Evolutionary conservation across 2,113 vertebrate genomes (phyloP).

Genomic region (Perccottus glenii): DNA sequence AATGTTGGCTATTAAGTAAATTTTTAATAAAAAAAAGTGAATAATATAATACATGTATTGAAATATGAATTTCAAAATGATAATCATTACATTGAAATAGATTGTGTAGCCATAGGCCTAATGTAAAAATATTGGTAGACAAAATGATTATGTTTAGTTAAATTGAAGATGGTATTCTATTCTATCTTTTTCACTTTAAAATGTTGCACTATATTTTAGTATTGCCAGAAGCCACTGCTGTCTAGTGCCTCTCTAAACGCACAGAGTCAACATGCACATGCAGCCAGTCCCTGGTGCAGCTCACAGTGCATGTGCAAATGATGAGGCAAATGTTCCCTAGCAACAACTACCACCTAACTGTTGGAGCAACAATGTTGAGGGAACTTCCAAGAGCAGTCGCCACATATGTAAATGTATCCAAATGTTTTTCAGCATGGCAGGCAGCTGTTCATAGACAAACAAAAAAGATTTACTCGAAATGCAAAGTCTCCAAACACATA

Average conservation of each 20-base stretch:
- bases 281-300: background rate
- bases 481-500: too few relatives aligned
- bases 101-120: too few relatives aligned
- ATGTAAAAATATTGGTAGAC: too few relatives aligned
- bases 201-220: background rate
- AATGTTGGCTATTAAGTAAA: background rate
- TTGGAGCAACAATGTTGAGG: constrained; percentile 26
- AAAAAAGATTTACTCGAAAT: too few relatives aligned
- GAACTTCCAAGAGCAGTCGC: constrained; percentile 22
- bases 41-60: too few relatives aligned
- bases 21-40: too few relatives aligned
- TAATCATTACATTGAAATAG: too few relatives aligned
- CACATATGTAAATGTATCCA: constrained; percentile 4
- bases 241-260: constrained; percentile 3
- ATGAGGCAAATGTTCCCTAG: constrained; percentile 64
- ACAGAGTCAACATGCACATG: constrained; percentile 9
- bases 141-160: too few relatives aligned
- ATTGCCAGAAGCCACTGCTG: constrained; percentile 17
- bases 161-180: background rate
- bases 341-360: constrained; percentile 42
- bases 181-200: background rate
- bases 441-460: too few relatives aligned
- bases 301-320: constrained; percentile 32
- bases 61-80: too few relatives aligned
- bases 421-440: constrained; percentile 10